Evolutionary conservation across 2,113 vertebrate species (phyloP).

Genomic region (Gasterosteus aculeatus): DNA sequence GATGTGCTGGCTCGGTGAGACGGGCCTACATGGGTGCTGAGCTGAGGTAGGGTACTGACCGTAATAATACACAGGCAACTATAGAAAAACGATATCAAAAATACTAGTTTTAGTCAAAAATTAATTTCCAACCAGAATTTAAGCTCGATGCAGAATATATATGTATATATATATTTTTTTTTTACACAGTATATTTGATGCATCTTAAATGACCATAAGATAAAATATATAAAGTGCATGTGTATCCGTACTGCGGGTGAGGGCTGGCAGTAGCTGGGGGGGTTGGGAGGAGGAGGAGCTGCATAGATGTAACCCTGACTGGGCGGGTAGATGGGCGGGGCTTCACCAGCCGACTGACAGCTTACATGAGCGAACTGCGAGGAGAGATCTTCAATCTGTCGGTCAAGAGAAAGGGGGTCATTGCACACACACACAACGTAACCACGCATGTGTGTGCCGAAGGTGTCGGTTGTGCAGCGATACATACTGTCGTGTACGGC

Average conservation of each 20-base stretch:
- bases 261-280: constrained; percentile 84
- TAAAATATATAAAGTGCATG: neutral
- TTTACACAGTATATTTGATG: neutral
- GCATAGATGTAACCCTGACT: constrained; percentile 74
- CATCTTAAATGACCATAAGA: neutral
- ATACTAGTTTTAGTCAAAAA: neutral
- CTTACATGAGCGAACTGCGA: constrained; percentile 89
- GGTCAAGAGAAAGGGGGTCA: constrained; percentile 38
- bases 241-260: constrained; percentile 84
- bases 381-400: constrained; percentile 86
- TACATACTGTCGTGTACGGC: constrained; percentile 88
- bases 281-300: constrained; percentile 81
- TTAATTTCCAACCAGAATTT: neutral
- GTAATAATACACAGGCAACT: constrained; percentile 92
- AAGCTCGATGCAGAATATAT: neutral
- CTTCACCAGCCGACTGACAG: constrained; percentile 87
- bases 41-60: constrained; percentile 94
- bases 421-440: neutral
- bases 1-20: constrained; percentile 85
- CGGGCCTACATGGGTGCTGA: constrained; percentile 87
- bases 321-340: constrained; percentile 76
- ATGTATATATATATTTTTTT: neutral
- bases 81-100: constrained; percentile 31
- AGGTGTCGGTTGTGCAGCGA: neutral
- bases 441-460: constrained; percentile 5